Evolutionary conservation across 1,140 invertebrate genomes (phyloP).

Genomic region (Ooceraea biroi): DNA sequence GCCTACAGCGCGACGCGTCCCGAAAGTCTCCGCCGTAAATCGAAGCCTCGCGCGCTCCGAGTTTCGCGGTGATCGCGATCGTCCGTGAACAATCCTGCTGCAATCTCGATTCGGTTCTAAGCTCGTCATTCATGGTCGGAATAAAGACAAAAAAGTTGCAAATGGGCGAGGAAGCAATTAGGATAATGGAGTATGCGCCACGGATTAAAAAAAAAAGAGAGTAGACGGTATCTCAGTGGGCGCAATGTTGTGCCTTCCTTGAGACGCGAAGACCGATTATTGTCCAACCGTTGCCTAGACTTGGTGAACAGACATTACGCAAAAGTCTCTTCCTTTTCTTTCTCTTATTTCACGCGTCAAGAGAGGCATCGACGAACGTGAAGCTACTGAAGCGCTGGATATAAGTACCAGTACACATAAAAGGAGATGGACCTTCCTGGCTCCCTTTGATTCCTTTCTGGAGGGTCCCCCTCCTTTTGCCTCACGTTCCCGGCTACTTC

Average conservation of each 20-base stretch:
- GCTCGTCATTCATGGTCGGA: slow-evolving; percentile 46
- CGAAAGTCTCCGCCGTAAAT: slow-evolving; percentile 83
- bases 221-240: too few species aligned
- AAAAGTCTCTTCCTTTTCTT: neutral
- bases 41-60: slow-evolving; percentile 73
- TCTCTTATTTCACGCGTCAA: neutral
- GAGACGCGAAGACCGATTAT: neutral
- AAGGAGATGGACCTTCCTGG: neutral
- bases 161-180: slow-evolving; percentile 5
- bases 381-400: too few species aligned
- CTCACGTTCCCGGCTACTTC: slow-evolving; percentile 34
- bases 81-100: slow-evolving; percentile 73
- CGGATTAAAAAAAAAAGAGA: too few species aligned
- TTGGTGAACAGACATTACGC: too few species aligned
- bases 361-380: neutral
- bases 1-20: slow-evolving; percentile 79
- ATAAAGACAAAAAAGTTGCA: slow-evolving; percentile 52
- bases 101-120: slow-evolving; percentile 68
- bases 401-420: too few species aligned
- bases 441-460: too few species aligned
- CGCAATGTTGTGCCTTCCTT: neutral
- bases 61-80: slow-evolving; percentile 59
- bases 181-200: too few species aligned
- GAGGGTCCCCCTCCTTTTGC: neutral
- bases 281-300: too few species aligned